Percentiles rank a stretch among this genome's conserved stretches.
phyloP scores from a whole-genome alignment of 2,113 vertebrate genomes.

The Anthoscopus minutus region DNA sequence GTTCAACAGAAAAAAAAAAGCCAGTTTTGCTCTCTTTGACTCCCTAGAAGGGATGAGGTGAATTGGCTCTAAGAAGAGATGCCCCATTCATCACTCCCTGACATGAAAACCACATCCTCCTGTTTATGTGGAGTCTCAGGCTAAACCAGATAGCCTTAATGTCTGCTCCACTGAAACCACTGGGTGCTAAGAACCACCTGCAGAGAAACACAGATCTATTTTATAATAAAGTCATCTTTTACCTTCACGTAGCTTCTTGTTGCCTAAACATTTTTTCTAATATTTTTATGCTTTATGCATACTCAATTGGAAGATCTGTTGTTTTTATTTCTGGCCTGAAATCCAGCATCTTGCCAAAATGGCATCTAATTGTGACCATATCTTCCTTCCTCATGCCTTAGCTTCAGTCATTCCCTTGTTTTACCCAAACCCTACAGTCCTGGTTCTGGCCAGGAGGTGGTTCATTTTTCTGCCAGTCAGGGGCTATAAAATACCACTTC shows the following conservation, averaged over 20 bases:
- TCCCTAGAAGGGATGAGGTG: neutral
- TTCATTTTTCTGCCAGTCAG: neutral
- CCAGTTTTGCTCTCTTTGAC: neutral
- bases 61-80: neutral
- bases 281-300: neutral
- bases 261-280: neutral
- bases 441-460: neutral
- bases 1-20: neutral
- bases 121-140: neutral
- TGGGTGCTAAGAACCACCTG: neutral
- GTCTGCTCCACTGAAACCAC: neutral
- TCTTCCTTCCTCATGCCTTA: neutral
- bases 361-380: neutral
- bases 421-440: neutral
- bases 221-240: neutral
- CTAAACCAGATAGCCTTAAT: neutral
- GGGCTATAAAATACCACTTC: neutral
- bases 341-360: neutral
- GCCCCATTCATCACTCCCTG: neutral
- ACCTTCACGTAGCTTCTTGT: neutral
- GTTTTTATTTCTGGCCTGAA: neutral
- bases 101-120: neutral
- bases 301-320: neutral
- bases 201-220: neutral
- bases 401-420: neutral